These are phyloP conservation scores for Leptobrachium ailaonicum DNA, from an alignment of 2,113 vertebrate genomes.

Conservation along the genomic window DNA sequence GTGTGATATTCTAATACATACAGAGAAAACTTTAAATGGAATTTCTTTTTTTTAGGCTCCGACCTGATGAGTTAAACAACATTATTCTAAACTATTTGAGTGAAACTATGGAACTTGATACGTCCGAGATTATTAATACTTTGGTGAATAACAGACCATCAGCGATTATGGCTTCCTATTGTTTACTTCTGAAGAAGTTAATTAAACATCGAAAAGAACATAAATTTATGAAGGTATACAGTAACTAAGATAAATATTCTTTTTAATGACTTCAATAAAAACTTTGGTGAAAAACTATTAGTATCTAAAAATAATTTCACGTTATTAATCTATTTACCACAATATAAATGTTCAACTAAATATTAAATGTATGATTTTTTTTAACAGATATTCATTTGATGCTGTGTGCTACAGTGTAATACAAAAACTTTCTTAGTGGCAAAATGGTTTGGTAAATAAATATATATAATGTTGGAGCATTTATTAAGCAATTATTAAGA, in stretches of 20 bases:
- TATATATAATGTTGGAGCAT: no score
- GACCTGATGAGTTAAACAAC: slow-evolving; percentile 70
- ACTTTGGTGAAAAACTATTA: neutral
- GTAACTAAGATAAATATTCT: slow-evolving; percentile 1
- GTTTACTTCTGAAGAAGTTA: slow-evolving; percentile 76
- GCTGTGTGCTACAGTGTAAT: no score
- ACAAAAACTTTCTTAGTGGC: no score
- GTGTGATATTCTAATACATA: no score
- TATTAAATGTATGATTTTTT: no score
- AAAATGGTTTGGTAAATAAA: no score
- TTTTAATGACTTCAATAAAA: neutral
- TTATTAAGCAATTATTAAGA: no score
- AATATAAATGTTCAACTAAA: no score
- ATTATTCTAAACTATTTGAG: slow-evolving; percentile 74
- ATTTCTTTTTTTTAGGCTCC: slow-evolving; percentile 63
- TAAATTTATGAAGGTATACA: slow-evolving; percentile 65
- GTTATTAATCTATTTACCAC: no score
- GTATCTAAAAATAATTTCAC: slow-evolving; percentile 43
- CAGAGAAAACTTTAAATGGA: no score
- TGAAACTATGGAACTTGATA: slow-evolving; percentile 66
- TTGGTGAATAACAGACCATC: slow-evolving; percentile 76
- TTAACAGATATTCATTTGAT: no score
- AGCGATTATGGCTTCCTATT: slow-evolving; percentile 76
- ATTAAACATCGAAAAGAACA: slow-evolving; percentile 65
- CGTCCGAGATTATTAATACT: slow-evolving; percentile 69